Percentiles rank a stretch among this genome's conserved stretches.
phyloP scores from a whole-genome alignment of 2,888 invertebrate genomes.

The Leucophora obtusa region DNA sequence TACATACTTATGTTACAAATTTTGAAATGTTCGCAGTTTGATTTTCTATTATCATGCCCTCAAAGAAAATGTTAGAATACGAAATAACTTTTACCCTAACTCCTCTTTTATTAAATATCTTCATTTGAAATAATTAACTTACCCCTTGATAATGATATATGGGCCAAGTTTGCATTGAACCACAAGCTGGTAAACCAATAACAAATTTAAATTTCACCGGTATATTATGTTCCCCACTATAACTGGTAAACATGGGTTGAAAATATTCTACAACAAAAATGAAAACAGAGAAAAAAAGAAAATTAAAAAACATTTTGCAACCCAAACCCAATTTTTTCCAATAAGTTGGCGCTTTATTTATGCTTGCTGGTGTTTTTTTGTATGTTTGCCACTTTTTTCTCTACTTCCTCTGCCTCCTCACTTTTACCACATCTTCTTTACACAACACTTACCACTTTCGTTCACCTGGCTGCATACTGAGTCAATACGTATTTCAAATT shows the following conservation, averaged over 20 bases:
- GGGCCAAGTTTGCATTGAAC: conserved; percentile 84
- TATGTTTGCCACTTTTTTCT: conserved; percentile 50
- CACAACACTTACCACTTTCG: conserved; percentile 81
- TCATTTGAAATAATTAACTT: conserved; percentile 50
- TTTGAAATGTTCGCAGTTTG: no score
- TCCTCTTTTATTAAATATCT: background rate
- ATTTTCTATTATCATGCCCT: no score
- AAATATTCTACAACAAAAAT: conserved; percentile 72
- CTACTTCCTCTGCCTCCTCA: conserved; percentile 43
- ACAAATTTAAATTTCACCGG: conserved; percentile 82
- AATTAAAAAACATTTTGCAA: conserved; percentile 4
- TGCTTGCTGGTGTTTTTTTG: conserved; percentile 20
- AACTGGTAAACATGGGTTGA: conserved; percentile 83
- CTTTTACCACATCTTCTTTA: conserved; percentile 10
- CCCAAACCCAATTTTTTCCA: background rate
- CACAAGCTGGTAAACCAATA: conserved; percentile 85
- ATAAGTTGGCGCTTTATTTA: conserved; percentile 32
- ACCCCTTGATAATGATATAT: conserved; percentile 81
- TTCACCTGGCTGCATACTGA: conserved; percentile 83
- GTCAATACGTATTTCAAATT: conserved; percentile 85
- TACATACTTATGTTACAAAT: no score
- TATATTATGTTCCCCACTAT: conserved; percentile 81
- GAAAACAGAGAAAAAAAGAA: background rate
- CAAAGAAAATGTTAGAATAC: background rate
- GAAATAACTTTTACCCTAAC: conserved; percentile 10